Conservation (phyloP, 1,140 invertebrate genomes). For the Caenorhabditis tropicalis region DNA sequence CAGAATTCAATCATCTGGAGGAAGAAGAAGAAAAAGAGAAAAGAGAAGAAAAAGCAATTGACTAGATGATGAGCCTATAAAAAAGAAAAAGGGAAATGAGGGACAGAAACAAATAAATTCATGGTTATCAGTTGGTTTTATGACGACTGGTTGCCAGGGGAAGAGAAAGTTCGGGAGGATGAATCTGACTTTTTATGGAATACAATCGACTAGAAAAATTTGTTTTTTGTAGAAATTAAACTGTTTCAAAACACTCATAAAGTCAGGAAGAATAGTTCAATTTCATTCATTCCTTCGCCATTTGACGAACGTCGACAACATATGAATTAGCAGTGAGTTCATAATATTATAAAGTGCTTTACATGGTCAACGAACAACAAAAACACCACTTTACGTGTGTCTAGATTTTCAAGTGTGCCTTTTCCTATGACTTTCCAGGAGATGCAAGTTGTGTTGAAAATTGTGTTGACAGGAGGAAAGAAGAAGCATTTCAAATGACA, state of each 20-base stretch:
- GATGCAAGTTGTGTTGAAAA: neutral
- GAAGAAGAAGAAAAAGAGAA: neutral
- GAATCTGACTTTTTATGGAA: neutral
- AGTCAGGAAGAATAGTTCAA: too few relatives aligned
- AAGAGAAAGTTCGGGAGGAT: neutral
- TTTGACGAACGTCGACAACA: too few relatives aligned
- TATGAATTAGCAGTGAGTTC: too few relatives aligned
- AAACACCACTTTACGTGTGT: slow-evolving; percentile 14
- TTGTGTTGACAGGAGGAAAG: neutral
- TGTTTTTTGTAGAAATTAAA: too few relatives aligned
- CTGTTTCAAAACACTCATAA: too few relatives aligned
- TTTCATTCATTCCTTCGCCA: too few relatives aligned
- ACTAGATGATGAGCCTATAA: slow-evolving; percentile 31
- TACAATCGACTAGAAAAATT: too few relatives aligned
- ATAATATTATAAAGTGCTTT: too few relatives aligned
- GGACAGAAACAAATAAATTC: neutral
- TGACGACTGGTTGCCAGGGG: neutral
- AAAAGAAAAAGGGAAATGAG: neutral
- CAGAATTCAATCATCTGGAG: slow-evolving; percentile 26
- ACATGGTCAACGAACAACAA: slow-evolving; percentile 7
- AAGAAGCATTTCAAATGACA: neutral
- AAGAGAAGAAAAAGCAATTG: neutral
- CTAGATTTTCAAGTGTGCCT: neutral
- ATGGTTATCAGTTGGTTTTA: slow-evolving; percentile 27
- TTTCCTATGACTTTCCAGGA: neutral